Base-by-base conservation (phyloP, 1,140 invertebrate species). In the Zeugodacus cucurbitae region DNA sequence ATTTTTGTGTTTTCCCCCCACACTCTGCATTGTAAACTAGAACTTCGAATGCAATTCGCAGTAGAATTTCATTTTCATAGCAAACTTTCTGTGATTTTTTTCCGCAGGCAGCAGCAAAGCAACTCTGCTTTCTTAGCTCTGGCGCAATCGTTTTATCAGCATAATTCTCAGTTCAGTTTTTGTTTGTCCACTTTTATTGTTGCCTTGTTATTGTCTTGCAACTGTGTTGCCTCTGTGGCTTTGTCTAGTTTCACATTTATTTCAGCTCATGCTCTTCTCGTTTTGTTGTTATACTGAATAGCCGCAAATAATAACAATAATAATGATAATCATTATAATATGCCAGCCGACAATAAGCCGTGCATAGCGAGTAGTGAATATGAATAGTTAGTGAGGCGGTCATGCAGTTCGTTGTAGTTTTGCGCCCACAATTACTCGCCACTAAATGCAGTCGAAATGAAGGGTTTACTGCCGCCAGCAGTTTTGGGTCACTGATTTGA, bases 301-400 rank as follows among this genome's bases (percentile, higher is more conserved):
- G 41, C 37, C 74, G 74, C 74, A 82, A 82, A 82, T 82, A 82
- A 82, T 82, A 82, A 48, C 41, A 82, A 82, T 82, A 82, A 82
- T 82, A 82, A 82, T 82, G 74, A 82, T 82, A 82, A 82, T 82
- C 74, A 82, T 82, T 82, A 82, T 82, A 82, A 82, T 82, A 82
- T 54, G 74, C 74, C 74, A 82, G 48, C n/a, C 74, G 74, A 48
- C 74, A 82, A 82, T 82, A 48, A n/a, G 70, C 70, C 41, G 37
- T n/a, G 70, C 8, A 20, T 14, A 48, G 41, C 74, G 74, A 29
- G 74, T 26, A 26, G n/a, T 82, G 74, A 48, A 82, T 82, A 74
- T 82, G 74, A 44, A 29, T 82, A 29, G 41, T 48, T 48, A 29
- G 74, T 82, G 26, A 29, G 44, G 10, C 41, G 14, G n/a, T n/a